Base-by-base conservation (phyloP, 2,113 vertebrate species). In the Rhombomys opimus region DNA sequence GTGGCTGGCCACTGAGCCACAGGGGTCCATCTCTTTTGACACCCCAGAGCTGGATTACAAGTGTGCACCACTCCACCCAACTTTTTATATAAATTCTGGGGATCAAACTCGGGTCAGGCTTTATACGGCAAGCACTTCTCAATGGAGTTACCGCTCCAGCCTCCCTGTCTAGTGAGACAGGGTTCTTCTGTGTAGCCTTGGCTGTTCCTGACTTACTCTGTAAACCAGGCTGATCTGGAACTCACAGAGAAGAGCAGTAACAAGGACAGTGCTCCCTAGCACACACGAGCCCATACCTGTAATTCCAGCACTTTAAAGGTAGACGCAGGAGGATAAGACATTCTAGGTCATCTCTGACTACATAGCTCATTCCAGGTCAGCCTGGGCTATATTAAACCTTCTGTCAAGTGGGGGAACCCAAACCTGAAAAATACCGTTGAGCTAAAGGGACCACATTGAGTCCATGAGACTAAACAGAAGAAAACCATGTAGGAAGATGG, bases 371-470 rank as follows among this genome's bases (percentile, higher is more conserved):
- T 46, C 27, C 82, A 85, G 61, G 38, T 46, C 61, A 85, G 38
- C 27, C 15, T 13, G 63, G 63, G 27, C 30, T 87, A 50, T 11
- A 2, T 70, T 18, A 87, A 67, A 68, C 10, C 30, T 30, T 68
- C 10, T 52, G 27, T 68, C 17, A 22, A n/a, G 5, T 14, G 15
- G 32, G 46, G 2, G 17, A 23, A 18, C 25, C 38, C n/a, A 85
- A 65, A 41, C 38, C 41, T 13, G 25, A 72, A 30, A 46, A 76
- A 61, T 80, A 57, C 50, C 23, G 0, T 0, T 7, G 20, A 25
- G 41, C 12, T 27, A n/a, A 25, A 23, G 65, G 22, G 27, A 63
- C 22, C 25, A 0, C 1, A 38, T 7, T 54, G 1, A 35, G 8
- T 54, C 35, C n/a, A 63, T 73, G 38, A 81, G 6, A 70, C n/a